Evolutionary conservation across 2,888 invertebrate genomes (phyloP).

Genomic region (Trachelus troglodyta): DNA sequence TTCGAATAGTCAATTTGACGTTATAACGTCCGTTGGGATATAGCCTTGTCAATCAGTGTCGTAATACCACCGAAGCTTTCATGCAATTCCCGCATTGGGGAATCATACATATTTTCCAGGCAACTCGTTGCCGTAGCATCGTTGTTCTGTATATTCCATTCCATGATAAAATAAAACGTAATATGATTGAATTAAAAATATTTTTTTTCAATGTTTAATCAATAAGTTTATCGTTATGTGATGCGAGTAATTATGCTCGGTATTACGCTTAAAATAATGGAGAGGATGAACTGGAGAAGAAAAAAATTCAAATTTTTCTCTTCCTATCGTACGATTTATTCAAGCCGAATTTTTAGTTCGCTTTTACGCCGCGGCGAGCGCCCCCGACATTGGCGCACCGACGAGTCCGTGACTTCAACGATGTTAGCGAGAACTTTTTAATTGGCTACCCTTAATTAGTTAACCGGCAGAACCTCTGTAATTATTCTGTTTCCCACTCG

Average conservation of each 20-base stretch:
- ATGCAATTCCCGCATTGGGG: background rate
- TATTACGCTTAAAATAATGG: background rate
- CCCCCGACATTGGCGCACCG: background rate
- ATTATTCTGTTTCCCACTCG: conserved; percentile 62
- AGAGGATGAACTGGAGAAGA: background rate
- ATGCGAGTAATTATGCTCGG: background rate
- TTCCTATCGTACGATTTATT: background rate
- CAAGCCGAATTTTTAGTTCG: conserved; percentile 8
- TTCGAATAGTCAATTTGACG: background rate
- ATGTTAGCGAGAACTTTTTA: conserved; percentile 61
- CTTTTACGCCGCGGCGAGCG: background rate
- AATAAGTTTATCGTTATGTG: background rate
- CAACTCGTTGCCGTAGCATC: background rate
- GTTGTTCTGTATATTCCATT: background rate
- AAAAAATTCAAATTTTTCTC: conserved; percentile 25
- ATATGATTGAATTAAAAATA: background rate
- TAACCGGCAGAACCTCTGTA: conserved; percentile 60
- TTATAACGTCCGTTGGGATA: background rate
- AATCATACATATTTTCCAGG: background rate
- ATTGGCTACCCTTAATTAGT: conserved; percentile 66
- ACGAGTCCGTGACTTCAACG: background rate
- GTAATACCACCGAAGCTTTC: background rate
- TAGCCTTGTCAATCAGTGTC: background rate
- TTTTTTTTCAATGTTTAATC: background rate
- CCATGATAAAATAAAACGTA: background rate